Base-by-base conservation (phyloP, 2,797 vertebrate species). In the Neosalanx taihuensis region DNA sequence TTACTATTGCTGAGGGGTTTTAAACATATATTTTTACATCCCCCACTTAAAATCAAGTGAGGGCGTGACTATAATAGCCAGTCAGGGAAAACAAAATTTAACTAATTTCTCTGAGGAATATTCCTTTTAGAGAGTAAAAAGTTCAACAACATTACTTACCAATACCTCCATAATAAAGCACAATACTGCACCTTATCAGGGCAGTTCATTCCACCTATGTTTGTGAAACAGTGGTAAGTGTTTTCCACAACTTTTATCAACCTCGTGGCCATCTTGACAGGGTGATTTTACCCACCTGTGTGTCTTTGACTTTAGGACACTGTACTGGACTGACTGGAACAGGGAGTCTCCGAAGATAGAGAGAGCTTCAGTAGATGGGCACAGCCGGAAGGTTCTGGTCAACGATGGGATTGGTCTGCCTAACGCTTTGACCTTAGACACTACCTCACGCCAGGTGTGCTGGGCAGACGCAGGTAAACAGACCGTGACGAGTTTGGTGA, bases 281-380 rank as follows among this genome's bases (percentile, higher is more conserved):
- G 12, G 58, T 60, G 3, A 2, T 4, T 18, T 12, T 29, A 53
- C 49, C 46, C 46, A 5, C 9, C 20, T 60, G 33, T 60, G 33
- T 29, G 35, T 70, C n/a, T 63, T 3, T 29, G 10, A 62, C 74
- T 66, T 65, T 80, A 99, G 98, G 18, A 95, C 94, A 76, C 92
- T 99, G 23, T 99, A 94, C 79, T 99, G 98, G 98, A 99, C 97
- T 0, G 98, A 99, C 82, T 99, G 98, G 98, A 99, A 99, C 81
- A 89, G 97, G 6, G 97, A 98, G 82, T 95, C 95, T 23, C 98
- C 98, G 0, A 99, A 99, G 94, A 99, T 99, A 0, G 98, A 99
- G 85, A 92, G 87, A 0, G 91, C 96, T 0, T 89, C 93, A 0
- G 93, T 98, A 83, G 93, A 94, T 0, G 98, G 97, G 23, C 92